Conservation (phyloP, 2,113 vertebrate genomes). For the Spheniscus mendiculus region DNA sequence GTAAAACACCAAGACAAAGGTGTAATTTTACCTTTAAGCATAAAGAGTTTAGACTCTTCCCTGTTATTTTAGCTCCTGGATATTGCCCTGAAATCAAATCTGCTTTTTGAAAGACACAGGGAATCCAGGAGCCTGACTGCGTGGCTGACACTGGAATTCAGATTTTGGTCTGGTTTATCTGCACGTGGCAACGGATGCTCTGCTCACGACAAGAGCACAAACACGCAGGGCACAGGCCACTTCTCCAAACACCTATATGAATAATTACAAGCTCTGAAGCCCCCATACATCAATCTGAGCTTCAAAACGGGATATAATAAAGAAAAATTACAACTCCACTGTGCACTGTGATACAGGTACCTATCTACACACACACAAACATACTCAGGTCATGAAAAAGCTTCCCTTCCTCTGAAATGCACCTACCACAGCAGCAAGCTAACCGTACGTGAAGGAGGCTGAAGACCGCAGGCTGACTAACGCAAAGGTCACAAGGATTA, state of each 20-base stretch:
- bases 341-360: not conserved
- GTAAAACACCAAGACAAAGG: not conserved
- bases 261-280: not conserved
- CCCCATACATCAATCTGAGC: not conserved
- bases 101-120: not conserved
- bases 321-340: not conserved
- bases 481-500: not conserved
- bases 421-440: not conserved
- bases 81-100: not conserved
- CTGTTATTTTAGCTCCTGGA: not conserved
- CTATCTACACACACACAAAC: not conserved
- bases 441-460: accelerated
- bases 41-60: not conserved
- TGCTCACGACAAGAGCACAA: not conserved
- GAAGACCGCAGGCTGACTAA: not conserved
- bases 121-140: not conserved
- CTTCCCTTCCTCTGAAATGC: not conserved
- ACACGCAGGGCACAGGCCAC: not conserved
- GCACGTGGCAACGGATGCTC: accelerated
- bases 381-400: not conserved
- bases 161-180: not conserved
- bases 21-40: not conserved
- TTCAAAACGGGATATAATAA: not conserved
- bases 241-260: not conserved
- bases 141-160: not conserved